Conservation (phyloP, 2,888 invertebrate species). For the Drosophila trichaetosa region DNA sequence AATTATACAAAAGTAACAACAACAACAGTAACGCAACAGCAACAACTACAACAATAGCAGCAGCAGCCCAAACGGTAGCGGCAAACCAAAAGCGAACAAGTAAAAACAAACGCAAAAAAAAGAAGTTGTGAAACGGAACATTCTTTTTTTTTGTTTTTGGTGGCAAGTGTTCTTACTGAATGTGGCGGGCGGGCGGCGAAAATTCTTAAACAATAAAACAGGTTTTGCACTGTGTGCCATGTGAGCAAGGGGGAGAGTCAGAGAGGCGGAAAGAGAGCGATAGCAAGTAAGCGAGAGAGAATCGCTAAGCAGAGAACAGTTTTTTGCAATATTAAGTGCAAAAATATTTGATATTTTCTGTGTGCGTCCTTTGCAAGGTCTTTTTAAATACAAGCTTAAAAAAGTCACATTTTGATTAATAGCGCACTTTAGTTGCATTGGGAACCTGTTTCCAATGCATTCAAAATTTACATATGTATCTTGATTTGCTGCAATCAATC, state of each 20-base stretch:
- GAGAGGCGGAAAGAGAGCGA: constrained; percentile 12
- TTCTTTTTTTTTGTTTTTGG: constrained; percentile 37
- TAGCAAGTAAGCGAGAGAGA: constrained; percentile 2
- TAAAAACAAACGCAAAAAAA: constrained; percentile 35
- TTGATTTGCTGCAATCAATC: constrained; percentile 60
- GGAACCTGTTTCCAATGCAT: constrained; percentile 43
- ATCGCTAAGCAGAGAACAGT: constrained; percentile 24
- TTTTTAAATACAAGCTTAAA: constrained; percentile 21
- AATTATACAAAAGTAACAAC: constrained; percentile 45
- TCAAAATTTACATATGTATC: constrained; percentile 42
- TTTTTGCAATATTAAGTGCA: constrained; percentile 48
- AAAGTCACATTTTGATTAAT: not conserved
- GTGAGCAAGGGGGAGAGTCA: constrained; percentile 15
- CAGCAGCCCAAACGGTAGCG: constrained; percentile 63
- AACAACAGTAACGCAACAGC: constrained; percentile 40
- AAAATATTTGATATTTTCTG: constrained; percentile 28
- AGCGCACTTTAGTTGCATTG: constrained; percentile 1
- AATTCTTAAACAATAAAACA: constrained; percentile 70
- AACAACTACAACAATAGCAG: constrained; percentile 47
- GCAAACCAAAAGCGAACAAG: constrained; percentile 47
- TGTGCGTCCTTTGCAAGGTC: constrained; percentile 57
- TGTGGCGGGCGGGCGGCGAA: constrained; percentile 62
- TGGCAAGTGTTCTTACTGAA: constrained; percentile 59
- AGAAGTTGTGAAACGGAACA: constrained; percentile 55
- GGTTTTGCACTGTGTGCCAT: constrained; percentile 61